Percentiles rank a stretch among this genome's conserved stretches.
phyloP scores from a whole-genome alignment of 2,797 vertebrate genomes.

The Lacerta bilineata region DNA sequence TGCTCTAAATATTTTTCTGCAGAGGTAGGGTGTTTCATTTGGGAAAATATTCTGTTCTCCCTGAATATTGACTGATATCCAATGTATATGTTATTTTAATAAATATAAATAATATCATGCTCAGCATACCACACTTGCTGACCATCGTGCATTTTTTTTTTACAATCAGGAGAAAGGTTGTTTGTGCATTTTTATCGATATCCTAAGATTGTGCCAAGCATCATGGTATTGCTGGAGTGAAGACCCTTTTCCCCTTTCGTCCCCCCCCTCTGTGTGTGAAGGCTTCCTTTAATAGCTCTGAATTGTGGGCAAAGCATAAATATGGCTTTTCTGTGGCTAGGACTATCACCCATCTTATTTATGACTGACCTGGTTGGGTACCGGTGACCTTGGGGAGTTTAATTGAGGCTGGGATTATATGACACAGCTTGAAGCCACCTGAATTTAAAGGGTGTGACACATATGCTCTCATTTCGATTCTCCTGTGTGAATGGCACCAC shows the following conservation, averaged over 20 bases:
- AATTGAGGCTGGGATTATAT: slow-evolving; percentile 82
- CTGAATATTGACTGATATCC: too few species aligned
- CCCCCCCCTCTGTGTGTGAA: neutral
- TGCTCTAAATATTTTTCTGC: too few species aligned
- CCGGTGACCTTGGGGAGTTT: slow-evolving; percentile 81
- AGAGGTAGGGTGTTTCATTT: too few species aligned
- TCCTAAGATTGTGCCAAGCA: slow-evolving; percentile 23
- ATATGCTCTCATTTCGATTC: slow-evolving; percentile 26
- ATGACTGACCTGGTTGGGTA: slow-evolving; percentile 81
- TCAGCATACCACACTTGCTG: too few species aligned
- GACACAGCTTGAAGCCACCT: slow-evolving; percentile 79
- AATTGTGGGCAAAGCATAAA: slow-evolving; percentile 82
- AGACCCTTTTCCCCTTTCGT: slow-evolving; percentile 43
- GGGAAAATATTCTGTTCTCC: too few species aligned
- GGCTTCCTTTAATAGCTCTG: slow-evolving; percentile 79
- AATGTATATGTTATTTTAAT: too few species aligned
- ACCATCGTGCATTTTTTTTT: too few species aligned
- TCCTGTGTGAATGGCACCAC: neutral
- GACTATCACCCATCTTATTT: slow-evolving; percentile 82
- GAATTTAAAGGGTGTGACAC: slow-evolving; percentile 78
- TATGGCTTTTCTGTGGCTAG: slow-evolving; percentile 78
- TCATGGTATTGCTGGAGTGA: slow-evolving; percentile 48
- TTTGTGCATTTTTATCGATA: neutral
- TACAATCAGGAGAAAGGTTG: too few species aligned
- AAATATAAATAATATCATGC: too few species aligned